Evolutionary conservation across 1,140 invertebrate genomes (phyloP).

Genomic region (Drosophila cardini): DNA sequence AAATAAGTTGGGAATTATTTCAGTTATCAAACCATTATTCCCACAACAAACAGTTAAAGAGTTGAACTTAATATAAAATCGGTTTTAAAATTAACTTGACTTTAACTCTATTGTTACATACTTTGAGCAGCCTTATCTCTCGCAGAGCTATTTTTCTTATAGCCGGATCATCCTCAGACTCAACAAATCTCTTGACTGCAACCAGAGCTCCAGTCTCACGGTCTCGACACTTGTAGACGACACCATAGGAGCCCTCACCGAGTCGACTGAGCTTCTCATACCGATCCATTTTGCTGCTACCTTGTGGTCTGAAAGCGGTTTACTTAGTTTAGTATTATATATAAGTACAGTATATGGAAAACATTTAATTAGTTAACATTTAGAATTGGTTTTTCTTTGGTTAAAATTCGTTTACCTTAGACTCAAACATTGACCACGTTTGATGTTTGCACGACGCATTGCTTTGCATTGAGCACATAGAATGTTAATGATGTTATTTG

Average conservation of each 20-base stretch:
- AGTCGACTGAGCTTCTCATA: constrained; percentile 98
- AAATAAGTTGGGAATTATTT: too few species aligned
- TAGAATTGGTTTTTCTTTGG: constrained; percentile 20
- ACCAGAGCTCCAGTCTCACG: constrained; percentile 97
- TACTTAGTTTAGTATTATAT: not conserved
- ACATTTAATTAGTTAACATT: constrained; percentile 12
- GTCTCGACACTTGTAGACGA: constrained; percentile 99
- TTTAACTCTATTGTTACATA: constrained; percentile 83
- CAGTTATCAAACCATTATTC: too few species aligned
- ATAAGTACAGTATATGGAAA: not conserved
- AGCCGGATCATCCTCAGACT: constrained; percentile 99
- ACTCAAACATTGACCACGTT: constrained; percentile 82
- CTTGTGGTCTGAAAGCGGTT: constrained; percentile 88
- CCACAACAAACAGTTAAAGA: too few species aligned
- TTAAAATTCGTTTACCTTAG: constrained; percentile 71
- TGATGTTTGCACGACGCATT: constrained; percentile 80
- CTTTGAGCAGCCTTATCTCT: constrained; percentile 99
- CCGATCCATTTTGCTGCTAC: constrained; percentile 97
- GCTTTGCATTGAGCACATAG: constrained; percentile 81
- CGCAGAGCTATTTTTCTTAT: constrained; percentile 99
- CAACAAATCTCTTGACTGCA: constrained; percentile 99
- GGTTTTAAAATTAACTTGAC: not conserved
- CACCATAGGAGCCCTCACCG: constrained; percentile 99
- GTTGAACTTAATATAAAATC: too few species aligned
- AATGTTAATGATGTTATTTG: constrained; percentile 65